A percentile compares a stretch with the other conserved stretches of the same genome.
Evolutionary conservation across 2,888 invertebrate species (phyloP).

Genomic region (Troides aeacus): DNA sequence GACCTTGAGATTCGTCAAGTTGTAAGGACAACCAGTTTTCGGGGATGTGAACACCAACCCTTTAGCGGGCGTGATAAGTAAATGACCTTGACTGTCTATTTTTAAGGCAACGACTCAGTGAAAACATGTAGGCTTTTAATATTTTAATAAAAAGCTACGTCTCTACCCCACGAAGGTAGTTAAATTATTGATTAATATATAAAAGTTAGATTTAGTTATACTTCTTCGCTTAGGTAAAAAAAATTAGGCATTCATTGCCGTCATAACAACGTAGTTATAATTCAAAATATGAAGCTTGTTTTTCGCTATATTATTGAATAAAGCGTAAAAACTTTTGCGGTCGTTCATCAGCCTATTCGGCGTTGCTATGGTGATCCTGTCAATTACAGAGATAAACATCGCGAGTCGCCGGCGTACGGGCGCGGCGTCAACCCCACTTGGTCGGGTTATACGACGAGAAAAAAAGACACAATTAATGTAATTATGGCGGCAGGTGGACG

Average conservation of each 20-base stretch:
- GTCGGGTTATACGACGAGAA: conserved; percentile 40
- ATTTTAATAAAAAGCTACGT: too few species aligned
- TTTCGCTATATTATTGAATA: conserved; percentile 19
- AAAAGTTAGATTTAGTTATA: too few species aligned
- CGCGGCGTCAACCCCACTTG: conserved; percentile 50
- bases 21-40: too few species aligned
- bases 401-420: conserved; percentile 35
- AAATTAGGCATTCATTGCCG: not conserved
- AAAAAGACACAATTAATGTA: conserved; percentile 56
- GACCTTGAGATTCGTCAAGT: too few species aligned
- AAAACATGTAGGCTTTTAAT: too few species aligned
- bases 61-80: too few species aligned
- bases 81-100: too few species aligned
- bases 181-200: too few species aligned
- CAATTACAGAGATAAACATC: conserved; percentile 59
- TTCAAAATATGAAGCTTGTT: not conserved
- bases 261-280: not conserved
- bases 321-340: conserved; percentile 26
- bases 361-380: conserved; percentile 18
- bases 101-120: too few species aligned
- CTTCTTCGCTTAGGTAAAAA: not conserved
- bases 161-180: too few species aligned
- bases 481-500: conserved; percentile 53
- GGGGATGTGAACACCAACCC: too few species aligned
- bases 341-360: conserved; percentile 18